Conservation (phyloP, 64 coral and sea anemone genomes). For the Stichodactyla mertensii region DNA sequence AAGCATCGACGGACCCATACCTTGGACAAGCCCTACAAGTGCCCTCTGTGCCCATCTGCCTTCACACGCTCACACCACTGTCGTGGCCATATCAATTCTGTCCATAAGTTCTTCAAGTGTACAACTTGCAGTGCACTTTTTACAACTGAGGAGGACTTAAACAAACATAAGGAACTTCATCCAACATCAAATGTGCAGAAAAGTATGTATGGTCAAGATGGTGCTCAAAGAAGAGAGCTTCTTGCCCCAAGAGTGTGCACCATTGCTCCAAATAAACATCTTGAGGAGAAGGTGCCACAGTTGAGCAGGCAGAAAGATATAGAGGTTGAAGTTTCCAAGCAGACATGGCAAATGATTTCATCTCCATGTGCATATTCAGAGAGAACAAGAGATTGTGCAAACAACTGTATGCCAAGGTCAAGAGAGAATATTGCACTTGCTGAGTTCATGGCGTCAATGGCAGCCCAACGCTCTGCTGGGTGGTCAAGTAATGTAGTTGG, state of each 20-base stretch:
- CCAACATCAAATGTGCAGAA: conserved; percentile 11
- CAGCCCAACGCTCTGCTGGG: conserved; percentile 12
- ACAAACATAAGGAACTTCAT: conserved; percentile 71
- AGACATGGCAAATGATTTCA: not conserved
- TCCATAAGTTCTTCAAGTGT: conserved; percentile 89
- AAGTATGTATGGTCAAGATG: not conserved
- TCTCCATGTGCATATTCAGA: not conserved
- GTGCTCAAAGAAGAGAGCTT: not conserved
- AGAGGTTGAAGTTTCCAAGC: not conserved
- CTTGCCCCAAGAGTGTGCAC: not conserved
- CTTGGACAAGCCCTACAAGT: conserved; percentile 89
- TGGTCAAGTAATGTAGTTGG: not conserved
- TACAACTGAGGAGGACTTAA: conserved; percentile 83
- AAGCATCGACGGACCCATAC: conserved; percentile 76
- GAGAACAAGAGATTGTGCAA: not conserved
- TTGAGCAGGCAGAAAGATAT: not conserved
- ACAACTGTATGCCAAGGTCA: not conserved
- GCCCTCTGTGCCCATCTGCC: conserved; percentile 80
- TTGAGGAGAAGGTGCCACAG: not conserved
- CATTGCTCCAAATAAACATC: not conserved
- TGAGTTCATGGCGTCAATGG: conserved; percentile 24
- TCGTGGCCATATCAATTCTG: conserved; percentile 78
- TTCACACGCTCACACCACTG: conserved; percentile 91
- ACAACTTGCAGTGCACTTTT: conserved; percentile 74
- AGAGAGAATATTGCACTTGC: conserved; percentile 15